phyloP scores from a whole-genome alignment of 2,797 vertebrate species.

The Enteromius treurensis region DNA sequence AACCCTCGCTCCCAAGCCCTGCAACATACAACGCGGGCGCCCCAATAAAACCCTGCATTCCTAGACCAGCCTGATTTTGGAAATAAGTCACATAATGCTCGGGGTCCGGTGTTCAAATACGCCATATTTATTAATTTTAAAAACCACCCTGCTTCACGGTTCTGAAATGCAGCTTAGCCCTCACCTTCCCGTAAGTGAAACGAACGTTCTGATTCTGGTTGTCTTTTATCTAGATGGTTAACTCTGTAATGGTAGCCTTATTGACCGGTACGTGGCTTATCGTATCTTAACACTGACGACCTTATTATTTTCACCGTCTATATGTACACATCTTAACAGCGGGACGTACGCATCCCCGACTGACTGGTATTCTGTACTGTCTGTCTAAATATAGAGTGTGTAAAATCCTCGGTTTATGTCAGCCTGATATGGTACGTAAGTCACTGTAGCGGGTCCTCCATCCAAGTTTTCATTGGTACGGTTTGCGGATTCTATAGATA shows the following conservation, averaged over 20 bases:
- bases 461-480: neutral
- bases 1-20: neutral
- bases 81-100: neutral
- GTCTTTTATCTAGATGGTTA: neutral
- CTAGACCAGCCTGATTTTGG: neutral
- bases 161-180: neutral
- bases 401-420: neutral
- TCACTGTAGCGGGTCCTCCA: neutral
- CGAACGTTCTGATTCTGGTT: neutral
- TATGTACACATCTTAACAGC: neutral
- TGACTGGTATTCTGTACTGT: neutral
- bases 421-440: neutral
- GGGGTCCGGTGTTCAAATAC: neutral
- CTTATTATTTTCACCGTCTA: neutral
- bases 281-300: neutral
- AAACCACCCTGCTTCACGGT: neutral
- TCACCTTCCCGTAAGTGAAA: neutral
- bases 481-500: neutral
- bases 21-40: too few species aligned
- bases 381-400: neutral
- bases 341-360: neutral
- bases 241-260: neutral
- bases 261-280: neutral
- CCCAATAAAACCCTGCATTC: neutral
- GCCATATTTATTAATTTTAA: neutral